Percentiles rank a stretch among this genome's conserved stretches.
phyloP scores from a whole-genome alignment of 2,113 vertebrate genomes.

The Syngnathus typhle region DNA sequence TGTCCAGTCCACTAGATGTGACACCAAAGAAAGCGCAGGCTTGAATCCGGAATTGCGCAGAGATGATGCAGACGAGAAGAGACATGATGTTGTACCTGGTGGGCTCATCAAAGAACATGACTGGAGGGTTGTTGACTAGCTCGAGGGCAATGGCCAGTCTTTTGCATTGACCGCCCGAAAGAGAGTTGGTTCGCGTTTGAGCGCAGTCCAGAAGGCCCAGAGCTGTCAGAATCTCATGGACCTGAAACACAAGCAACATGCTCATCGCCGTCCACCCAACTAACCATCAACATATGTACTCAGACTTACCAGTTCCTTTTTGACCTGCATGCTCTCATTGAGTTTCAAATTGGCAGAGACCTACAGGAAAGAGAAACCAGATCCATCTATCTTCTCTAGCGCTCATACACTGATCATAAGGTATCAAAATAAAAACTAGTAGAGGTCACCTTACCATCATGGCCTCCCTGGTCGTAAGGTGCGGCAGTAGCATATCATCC shows the following conservation, averaged over 20 bases:
- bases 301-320: slow-evolving; percentile 88
- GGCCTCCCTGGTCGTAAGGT: slow-evolving; percentile 87
- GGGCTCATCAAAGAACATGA: slow-evolving; percentile 99
- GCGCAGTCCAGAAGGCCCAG: slow-evolving; percentile 89
- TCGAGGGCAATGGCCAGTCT: slow-evolving; percentile 93
- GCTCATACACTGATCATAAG: neutral
- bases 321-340: slow-evolving; percentile 90
- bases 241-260: slow-evolving; percentile 64
- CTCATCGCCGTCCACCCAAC: neutral
- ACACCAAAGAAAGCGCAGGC: neutral
- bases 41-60: slow-evolving; percentile 5
- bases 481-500: slow-evolving; percentile 93
- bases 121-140: slow-evolving; percentile 94
- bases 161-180: slow-evolving; percentile 93
- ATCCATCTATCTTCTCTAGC: neutral
- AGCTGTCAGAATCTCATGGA: slow-evolving; percentile 93
- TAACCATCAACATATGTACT: neutral
- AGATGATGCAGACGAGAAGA: neutral
- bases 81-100: slow-evolving; percentile 76
- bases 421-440: neutral
- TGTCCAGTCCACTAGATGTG: slow-evolving; percentile 85
- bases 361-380: slow-evolving; percentile 55
- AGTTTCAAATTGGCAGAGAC: slow-evolving; percentile 94
- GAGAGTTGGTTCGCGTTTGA: slow-evolving; percentile 83
- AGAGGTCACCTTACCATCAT: slow-evolving; percentile 84